Percentiles rank a stretch among this genome's conserved stretches.
Evolutionary conservation across 2,888 invertebrate genomes (phyloP).

Genomic region (Neocrepidodera transversa): DNA sequence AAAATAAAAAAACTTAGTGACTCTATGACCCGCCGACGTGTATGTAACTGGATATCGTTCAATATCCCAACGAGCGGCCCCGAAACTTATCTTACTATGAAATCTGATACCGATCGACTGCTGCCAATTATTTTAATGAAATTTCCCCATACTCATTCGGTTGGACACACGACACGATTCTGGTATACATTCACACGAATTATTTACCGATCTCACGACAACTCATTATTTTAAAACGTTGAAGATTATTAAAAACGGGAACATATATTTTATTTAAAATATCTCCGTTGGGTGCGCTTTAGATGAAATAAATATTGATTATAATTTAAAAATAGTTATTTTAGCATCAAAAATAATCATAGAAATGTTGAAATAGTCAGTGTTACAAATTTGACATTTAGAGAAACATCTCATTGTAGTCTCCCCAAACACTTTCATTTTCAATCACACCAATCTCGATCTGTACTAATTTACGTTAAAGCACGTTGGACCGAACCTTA

Average conservation of each 20-base stretch:
- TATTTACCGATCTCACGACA: constrained; percentile 34
- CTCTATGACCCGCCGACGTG: constrained; percentile 1
- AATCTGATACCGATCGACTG: constrained; percentile 37
- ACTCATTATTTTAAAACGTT: constrained; percentile 30
- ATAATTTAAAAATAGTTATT: too few relatives aligned
- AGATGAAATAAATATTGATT: too few relatives aligned
- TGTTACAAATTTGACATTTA: constrained; percentile 46
- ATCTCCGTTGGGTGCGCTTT: not conserved
- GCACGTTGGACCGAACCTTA: constrained; percentile 20
- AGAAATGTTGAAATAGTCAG: constrained; percentile 5
- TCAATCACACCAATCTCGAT: constrained; percentile 33
- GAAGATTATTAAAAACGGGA: constrained; percentile 4
- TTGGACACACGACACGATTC: constrained; percentile 24
- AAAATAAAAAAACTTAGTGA: not conserved
- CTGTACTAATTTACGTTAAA: constrained; percentile 28
- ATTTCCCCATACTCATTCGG: constrained; percentile 34
- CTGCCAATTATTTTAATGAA: constrained; percentile 43
- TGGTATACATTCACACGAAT: constrained; percentile 22
- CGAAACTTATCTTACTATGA: constrained; percentile 26
- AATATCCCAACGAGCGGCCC: constrained; percentile 18
- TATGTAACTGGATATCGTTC: constrained; percentile 24
- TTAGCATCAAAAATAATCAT: too few relatives aligned
- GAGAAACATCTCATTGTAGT: constrained; percentile 41
- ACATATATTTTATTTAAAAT: not conserved
- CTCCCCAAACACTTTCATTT: constrained; percentile 33